A percentile compares a stretch with the other conserved stretches of the same genome.
phyloP scores from a whole-genome alignment of 2,888 invertebrate species.

The Tridacna gigas region DNA sequence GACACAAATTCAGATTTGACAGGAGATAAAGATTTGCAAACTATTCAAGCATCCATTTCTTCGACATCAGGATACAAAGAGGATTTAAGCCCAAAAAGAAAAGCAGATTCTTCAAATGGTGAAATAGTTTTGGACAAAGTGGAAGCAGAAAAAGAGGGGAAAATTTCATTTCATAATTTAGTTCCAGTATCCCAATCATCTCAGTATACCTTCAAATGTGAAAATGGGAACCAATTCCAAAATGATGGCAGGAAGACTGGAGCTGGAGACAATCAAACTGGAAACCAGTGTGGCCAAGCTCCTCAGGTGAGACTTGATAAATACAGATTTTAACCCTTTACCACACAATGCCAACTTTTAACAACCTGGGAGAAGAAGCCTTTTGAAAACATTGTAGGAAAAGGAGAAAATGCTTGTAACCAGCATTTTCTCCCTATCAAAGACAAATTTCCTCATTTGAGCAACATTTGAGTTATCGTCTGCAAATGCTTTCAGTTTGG shows the following conservation, averaged over 20 bases:
- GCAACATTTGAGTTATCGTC: too few species aligned
- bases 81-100: not conserved
- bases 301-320: not conserved
- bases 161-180: not conserved
- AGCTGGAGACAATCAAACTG: not conserved
- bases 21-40: conserved; percentile 20
- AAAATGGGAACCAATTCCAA: not conserved
- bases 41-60: conserved; percentile 33
- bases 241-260: not conserved
- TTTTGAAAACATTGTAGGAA: not conserved
- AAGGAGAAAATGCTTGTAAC: not conserved
- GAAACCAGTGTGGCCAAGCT: not conserved
- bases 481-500: too few species aligned
- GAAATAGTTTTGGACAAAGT: not conserved
- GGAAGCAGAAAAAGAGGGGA: not conserved
- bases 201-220: not conserved
- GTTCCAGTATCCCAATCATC: not conserved
- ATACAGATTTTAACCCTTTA: not conserved
- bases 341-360: not conserved
- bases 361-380: not conserved
- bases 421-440: not conserved
- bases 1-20: conserved; percentile 32
- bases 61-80: conserved; percentile 44
- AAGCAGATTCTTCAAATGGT: not conserved
- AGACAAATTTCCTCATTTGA: too few species aligned